Conservation (phyloP, 2,888 invertebrate genomes). For the Listrodromus nycthemerus region DNA sequence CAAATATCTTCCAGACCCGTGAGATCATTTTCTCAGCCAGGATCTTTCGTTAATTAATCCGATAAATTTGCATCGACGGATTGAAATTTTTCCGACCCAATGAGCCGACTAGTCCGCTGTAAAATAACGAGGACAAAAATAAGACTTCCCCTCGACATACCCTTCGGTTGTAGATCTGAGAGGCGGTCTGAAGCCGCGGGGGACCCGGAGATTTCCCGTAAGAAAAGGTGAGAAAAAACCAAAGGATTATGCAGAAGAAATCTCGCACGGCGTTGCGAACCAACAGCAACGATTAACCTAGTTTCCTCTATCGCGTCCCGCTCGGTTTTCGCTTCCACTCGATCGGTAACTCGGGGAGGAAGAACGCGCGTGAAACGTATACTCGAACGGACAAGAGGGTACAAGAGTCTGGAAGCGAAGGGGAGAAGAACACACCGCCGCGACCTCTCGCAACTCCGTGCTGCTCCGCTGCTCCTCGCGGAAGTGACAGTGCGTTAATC, state of each 20-base stretch:
- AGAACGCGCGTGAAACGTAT: slow-evolving; percentile 62
- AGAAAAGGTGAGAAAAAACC: slow-evolving; percentile 34
- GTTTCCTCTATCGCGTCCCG: slow-evolving; percentile 4
- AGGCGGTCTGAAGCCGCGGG: slow-evolving; percentile 16
- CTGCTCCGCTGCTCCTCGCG: slow-evolving; percentile 4
- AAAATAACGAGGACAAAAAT: neutral
- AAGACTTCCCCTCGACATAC: neutral
- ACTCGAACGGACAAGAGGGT: slow-evolving; percentile 56
- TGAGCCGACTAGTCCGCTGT: neutral
- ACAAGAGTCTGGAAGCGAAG: slow-evolving; percentile 55
- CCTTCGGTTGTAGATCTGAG: slow-evolving; percentile 4
- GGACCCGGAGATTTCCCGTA: slow-evolving; percentile 12
- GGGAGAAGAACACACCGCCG: neutral
- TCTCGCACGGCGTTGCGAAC: slow-evolving; percentile 53
- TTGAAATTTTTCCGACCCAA: too few relatives aligned
- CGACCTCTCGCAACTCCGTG: neutral
- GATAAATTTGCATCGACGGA: too few relatives aligned
- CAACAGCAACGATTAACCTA: slow-evolving; percentile 53
- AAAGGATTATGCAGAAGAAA: slow-evolving; percentile 51
- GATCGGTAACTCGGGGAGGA: slow-evolving; percentile 30
- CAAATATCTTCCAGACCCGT: too few relatives aligned
- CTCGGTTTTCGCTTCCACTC: neutral
- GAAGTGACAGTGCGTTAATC: slow-evolving; percentile 74
- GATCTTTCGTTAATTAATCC: too few relatives aligned
- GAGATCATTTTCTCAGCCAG: too few relatives aligned